Evolutionary conservation across 2,113 vertebrate genomes (phyloP), one percentile per base, ranked within the genome.

Genomic region (Cebus imitator): DNA sequence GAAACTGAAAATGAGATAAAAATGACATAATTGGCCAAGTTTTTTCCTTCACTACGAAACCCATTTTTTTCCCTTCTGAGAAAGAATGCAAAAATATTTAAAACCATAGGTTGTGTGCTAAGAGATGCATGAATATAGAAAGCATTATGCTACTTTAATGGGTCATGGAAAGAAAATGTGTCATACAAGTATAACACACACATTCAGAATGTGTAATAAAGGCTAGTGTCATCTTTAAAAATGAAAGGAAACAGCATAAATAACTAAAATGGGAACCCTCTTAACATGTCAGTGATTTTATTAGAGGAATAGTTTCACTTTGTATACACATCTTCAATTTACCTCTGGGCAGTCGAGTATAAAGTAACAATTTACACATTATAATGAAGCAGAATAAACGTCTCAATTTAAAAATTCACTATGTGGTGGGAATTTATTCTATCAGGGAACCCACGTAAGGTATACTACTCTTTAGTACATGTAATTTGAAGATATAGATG

Each of bases 221-320:
- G 94, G 94, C 21, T 66, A 98, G 94, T 95, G 92, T 97, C 97
- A 97, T 97, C 95, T 97, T 97, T 96, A 97, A 97, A 97, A 98
- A 97, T 96, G 96, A 98, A 97, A 94, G 95, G 92, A 97, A 98
- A 96, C 95, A 96, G 96, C 85, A 97, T 97, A 97, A 98, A 98
- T 98, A 97, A 97, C 94, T 82, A 87, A 98, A 98, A 97, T 95
- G 95, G 90, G 95, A 97, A 75, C 84, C 43, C 92, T 98, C 96
- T 98, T 97, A 97, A 97, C 96, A 97, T 97, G 97, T 95, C 97
- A 96, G 94, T 98, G 98, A 78, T 97, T 98, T 98, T 97, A 98
- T 98, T 97, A 96, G 96, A 89, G 87, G 94, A 97, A 88, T 83
- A 96, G 96, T 88, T 96, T 95, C 95, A 96, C 96, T 98, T 96